A percentile compares a stretch with the other conserved stretches of the same genome.
These are phyloP conservation scores for Syngnathus scovelli DNA, from an alignment of 2,113 vertebrate genomes.

Conservation along the genomic window DNA sequence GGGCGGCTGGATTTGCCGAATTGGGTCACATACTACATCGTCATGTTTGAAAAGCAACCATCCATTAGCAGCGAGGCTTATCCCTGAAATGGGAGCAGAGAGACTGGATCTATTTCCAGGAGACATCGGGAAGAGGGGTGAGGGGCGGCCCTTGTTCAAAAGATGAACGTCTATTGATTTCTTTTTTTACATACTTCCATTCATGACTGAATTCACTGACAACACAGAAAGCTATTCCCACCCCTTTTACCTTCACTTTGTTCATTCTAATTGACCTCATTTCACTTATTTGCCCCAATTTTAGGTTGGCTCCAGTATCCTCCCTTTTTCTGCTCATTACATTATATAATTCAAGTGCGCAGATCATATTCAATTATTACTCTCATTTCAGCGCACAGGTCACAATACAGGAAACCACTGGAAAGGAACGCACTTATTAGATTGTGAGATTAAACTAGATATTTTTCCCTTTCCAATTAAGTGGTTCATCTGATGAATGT, in stretches of 20 bases:
- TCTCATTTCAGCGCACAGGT: background rate
- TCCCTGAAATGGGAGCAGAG: background rate
- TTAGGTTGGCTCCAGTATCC: background rate
- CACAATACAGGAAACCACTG: slow-evolving; percentile 2
- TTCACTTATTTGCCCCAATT: background rate
- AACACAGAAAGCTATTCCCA: background rate
- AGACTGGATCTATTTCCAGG: background rate
- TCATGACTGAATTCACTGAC: background rate
- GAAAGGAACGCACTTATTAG: slow-evolving; percentile 7
- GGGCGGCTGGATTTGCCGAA: background rate
- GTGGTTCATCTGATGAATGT: background rate
- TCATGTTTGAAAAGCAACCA: background rate
- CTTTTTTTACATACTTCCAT: background rate
- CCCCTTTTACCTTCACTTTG: slow-evolving; percentile 3
- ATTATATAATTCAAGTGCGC: slow-evolving; percentile 14
- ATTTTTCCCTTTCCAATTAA: slow-evolving; percentile 10
- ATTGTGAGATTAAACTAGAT: slow-evolving; percentile 7
- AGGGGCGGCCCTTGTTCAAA: background rate
- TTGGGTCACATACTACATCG: background rate
- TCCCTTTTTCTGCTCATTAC: slow-evolving; percentile 11
- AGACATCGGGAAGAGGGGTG: background rate
- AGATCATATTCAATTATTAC: slow-evolving; percentile 6
- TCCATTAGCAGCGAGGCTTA: background rate
- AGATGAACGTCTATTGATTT: background rate
- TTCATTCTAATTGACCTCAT: slow-evolving; percentile 3